Conservation (phyloP, 1,140 invertebrate species). For the Caenorhabditis brenneri region DNA sequence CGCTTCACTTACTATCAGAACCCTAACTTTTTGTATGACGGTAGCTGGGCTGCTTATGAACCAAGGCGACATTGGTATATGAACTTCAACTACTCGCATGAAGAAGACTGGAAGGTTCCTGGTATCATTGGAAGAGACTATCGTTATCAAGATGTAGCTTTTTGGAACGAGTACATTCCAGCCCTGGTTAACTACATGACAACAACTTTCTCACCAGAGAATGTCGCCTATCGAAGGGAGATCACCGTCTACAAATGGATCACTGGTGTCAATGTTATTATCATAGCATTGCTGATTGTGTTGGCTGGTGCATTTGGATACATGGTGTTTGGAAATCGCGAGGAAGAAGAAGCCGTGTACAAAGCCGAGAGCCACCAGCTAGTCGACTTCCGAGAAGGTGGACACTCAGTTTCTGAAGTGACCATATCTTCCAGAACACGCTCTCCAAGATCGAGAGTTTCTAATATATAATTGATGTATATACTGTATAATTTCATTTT, state of each 20-base stretch:
- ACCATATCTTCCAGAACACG: neutral
- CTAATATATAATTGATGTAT: neutral
- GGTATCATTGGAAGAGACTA: slow-evolving; percentile 64
- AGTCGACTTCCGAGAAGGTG: neutral
- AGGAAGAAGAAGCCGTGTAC: neutral
- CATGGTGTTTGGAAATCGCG: slow-evolving; percentile 46
- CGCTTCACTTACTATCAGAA: slow-evolving; percentile 66
- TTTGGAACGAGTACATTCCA: slow-evolving; percentile 70
- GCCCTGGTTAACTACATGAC: slow-evolving; percentile 70
- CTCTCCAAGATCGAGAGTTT: neutral
- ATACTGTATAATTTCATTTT: neutral
- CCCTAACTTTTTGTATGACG: slow-evolving; percentile 64
- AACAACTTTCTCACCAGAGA: slow-evolving; percentile 67
- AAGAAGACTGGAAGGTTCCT: slow-evolving; percentile 34
- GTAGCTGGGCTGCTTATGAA: slow-evolving; percentile 63
- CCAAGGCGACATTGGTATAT: slow-evolving; percentile 68
- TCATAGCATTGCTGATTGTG: slow-evolving; percentile 62
- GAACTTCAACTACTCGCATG: slow-evolving; percentile 64
- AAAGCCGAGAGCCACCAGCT: slow-evolving; percentile 38
- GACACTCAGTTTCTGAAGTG: neutral
- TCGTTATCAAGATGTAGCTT: slow-evolving; percentile 66
- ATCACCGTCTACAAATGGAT: slow-evolving; percentile 61
- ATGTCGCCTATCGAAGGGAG: slow-evolving; percentile 62
- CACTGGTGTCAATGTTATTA: slow-evolving; percentile 55
- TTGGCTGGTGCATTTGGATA: slow-evolving; percentile 61